Base-by-base conservation (phyloP, 37 sponge, comb jelly and placozoan species). In the Halichondria panicea region DNA sequence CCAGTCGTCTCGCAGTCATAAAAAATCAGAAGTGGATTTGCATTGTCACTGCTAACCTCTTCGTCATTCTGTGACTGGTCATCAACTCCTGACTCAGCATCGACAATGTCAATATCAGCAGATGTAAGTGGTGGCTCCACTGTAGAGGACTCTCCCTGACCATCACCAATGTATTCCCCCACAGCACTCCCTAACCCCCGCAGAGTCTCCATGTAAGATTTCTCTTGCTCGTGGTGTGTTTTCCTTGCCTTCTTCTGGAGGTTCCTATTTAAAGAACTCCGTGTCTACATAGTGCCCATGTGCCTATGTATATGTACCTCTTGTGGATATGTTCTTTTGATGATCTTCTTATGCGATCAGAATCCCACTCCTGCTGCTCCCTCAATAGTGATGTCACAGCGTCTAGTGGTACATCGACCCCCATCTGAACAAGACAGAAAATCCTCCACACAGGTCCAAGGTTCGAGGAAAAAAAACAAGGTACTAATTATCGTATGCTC, bases 1-100 rank as follows among this genome's bases (percentile, higher is more conserved):
- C 80, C 81, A 36, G 78, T 82, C 2, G 83, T 36, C 53, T 75
- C 88, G 25, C 43, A 66, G 44, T 76, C 77, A 40, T 68, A 82
- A n/a, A 81, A 60, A 37, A 80, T 74, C 53, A 72, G 39, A 28
- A 79, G 43, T 53, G 62, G 75, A 32, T 61, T 59, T n/a, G 24
- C 43, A 30, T 57, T 27, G 61, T 22, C 61, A 58, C 28, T 8
- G 12, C 74, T n/a, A 57, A 22, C 43, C 56, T 55, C 72, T 27
- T 4, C 44, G 48, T 11, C 7, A 8, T 69, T 31, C 7, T 46
- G 28, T n/a, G n/a, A n/a, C n/a, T 50, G 15, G 12, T 50, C 15
- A 50, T 18, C 53, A 50, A 18, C 53, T 18, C 18, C 53, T 50
- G 12, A 19, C 12, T 50, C 53, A 50, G 53, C 53, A 19, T 50